A percentile compares a stretch with the other conserved stretches of the same genome.
Conservation (phyloP, 2,113 vertebrate genomes). For the Puntigrus tetrazona region DNA sequence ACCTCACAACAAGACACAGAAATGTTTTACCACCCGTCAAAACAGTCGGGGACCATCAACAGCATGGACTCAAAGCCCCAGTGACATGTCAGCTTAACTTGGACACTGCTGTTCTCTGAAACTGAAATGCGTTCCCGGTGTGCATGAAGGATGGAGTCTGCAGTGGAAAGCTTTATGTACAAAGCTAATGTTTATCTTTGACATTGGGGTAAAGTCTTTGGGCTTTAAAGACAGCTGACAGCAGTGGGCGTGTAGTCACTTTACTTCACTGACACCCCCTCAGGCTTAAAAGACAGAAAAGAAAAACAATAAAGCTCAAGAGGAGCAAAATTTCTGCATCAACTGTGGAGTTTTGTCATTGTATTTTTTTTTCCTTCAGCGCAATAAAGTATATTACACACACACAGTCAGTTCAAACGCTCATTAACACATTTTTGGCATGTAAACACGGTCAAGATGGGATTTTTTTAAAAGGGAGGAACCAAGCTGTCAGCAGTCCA, state of each 20-base stretch:
- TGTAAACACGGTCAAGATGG: background rate
- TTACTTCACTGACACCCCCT: background rate
- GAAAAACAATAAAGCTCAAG: background rate
- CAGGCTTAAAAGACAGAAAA: background rate
- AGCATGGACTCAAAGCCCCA: constrained; percentile 63
- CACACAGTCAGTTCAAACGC: background rate
- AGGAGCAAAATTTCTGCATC: background rate
- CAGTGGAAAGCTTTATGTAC: background rate
- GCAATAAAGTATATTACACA: background rate
- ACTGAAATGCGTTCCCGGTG: constrained; percentile 15
- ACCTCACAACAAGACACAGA: constrained; percentile 69
- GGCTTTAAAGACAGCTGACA: constrained; percentile 11
- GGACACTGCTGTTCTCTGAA: constrained; percentile 5
- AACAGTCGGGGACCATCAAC: constrained; percentile 69
- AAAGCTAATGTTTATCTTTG: constrained; percentile 22
- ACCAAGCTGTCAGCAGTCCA: too few relatives aligned
- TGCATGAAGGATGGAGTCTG: background rate
- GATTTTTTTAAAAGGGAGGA: too few relatives aligned
- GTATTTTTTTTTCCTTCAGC: background rate
- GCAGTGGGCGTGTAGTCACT: background rate
- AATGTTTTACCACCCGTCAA: constrained; percentile 69
- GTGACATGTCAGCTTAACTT: constrained; percentile 66
- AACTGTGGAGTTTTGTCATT: background rate
- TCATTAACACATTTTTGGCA: background rate
- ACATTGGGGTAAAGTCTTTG: constrained; percentile 2